phyloP scores from a whole-genome alignment of 2,797 vertebrate genomes.

The Sebastes hubbsi region DNA sequence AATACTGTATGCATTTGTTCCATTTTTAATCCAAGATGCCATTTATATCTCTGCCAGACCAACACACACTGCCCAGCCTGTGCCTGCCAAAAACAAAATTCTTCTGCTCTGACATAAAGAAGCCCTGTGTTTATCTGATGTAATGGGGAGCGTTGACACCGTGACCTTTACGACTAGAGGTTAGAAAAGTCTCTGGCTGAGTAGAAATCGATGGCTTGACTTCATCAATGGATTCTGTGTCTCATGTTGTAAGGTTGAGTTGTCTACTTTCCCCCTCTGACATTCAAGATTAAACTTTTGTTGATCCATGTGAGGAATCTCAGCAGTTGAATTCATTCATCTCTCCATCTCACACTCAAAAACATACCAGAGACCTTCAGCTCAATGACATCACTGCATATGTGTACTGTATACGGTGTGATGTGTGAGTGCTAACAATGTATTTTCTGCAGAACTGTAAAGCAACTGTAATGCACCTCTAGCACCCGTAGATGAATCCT shows the following conservation, averaged over 20 bases:
- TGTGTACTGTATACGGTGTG: neutral
- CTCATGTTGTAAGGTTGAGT: conserved; percentile 11
- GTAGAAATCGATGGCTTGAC: conserved; percentile 58
- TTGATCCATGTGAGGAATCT: conserved; percentile 12
- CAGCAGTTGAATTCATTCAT: neutral
- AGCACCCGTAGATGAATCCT: neutral
- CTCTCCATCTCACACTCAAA: neutral
- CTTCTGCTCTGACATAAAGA: neutral
- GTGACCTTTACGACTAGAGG: conserved; percentile 41
- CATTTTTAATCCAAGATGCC: neutral
- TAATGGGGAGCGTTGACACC: conserved; percentile 30
- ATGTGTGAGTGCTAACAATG: neutral
- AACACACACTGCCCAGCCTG: neutral
- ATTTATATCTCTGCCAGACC: neutral
- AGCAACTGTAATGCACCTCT: neutral
- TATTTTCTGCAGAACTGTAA: neutral
- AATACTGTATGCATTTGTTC: neutral
- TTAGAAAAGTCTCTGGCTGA: conserved; percentile 43
- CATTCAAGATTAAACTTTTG: conserved; percentile 19
- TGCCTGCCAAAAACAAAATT: conserved; percentile 3
- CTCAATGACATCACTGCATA: neutral
- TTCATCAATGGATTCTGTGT: conserved; percentile 64
- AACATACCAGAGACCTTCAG: neutral
- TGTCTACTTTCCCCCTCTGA: neutral
- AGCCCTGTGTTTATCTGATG: conserved; percentile 32